Percentiles rank a stretch among this genome's conserved stretches.
Conservation (phyloP, 2,113 vertebrate species). For the Arenaria interpres region DNA sequence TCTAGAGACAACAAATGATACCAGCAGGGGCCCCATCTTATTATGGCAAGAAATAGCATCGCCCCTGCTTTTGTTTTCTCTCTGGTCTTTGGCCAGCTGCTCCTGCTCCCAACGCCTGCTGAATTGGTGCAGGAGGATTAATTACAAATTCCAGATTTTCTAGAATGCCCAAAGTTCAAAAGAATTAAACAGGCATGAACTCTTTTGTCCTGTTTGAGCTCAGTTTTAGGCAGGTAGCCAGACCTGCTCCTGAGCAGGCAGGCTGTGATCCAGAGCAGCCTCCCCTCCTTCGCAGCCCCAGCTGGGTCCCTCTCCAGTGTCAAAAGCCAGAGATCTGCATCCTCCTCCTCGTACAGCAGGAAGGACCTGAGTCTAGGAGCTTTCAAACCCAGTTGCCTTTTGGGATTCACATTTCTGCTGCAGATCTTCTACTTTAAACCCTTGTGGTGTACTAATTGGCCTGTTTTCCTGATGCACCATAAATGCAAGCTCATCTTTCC, state of each 20-base stretch:
- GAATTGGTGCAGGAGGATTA: background rate
- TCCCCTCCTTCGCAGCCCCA: background rate
- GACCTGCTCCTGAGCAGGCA: background rate
- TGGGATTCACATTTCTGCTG: background rate
- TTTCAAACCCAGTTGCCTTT: background rate
- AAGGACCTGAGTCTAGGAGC: background rate
- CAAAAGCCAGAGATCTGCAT: background rate
- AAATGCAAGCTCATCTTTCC: background rate
- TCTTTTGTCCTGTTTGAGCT: background rate
- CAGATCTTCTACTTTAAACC: background rate
- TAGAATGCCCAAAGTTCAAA: background rate
- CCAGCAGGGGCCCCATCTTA: background rate
- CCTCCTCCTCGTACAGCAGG: background rate
- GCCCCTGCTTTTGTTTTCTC: background rate
- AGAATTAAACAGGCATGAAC: background rate
- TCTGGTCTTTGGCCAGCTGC: background rate
- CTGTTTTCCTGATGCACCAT: background rate
- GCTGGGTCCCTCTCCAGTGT: background rate
- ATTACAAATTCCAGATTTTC: background rate
- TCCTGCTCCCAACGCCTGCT: background rate
- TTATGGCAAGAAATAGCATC: background rate
- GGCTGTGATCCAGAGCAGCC: background rate
- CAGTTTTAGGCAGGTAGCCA: background rate
- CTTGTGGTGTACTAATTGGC: background rate
- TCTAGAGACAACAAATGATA: background rate